Evolutionary conservation across 2,113 vertebrate species (phyloP).

Genomic region (Hippocampus abdominalis): DNA sequence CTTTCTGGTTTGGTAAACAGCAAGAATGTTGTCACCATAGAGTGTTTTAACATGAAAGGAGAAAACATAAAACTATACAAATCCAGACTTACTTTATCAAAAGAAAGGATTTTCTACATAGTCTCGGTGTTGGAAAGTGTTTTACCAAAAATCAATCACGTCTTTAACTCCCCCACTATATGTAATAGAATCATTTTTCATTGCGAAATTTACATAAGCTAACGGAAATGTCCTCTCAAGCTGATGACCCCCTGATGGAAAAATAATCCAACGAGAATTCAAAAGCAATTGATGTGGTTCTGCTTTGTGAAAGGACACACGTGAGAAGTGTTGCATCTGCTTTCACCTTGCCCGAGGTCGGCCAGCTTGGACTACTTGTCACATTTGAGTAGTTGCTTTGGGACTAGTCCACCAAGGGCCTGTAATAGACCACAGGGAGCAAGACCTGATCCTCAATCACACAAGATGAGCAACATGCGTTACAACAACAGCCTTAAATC

Average conservation of each 20-base stretch:
- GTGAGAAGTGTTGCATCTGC: slow-evolving; percentile 55
- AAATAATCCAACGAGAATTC: slow-evolving; percentile 52
- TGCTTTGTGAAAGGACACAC: slow-evolving; percentile 40
- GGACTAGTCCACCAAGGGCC: slow-evolving; percentile 58
- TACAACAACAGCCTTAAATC: slow-evolving; percentile 32
- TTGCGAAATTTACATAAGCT: not conserved
- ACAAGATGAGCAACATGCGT: slow-evolving; percentile 51
- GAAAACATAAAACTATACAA: not conserved
- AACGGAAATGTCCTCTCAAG: not conserved
- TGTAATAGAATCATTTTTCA: not conserved
- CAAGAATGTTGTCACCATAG: not conserved
- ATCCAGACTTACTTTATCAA: not conserved
- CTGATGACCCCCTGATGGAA: slow-evolving; percentile 13
- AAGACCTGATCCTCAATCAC: slow-evolving; percentile 63
- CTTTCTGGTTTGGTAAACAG: not conserved
- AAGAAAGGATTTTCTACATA: not conserved
- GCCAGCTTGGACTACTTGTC: slow-evolving; percentile 58
- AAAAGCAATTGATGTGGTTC: slow-evolving; percentile 55
- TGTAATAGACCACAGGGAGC: slow-evolving; percentile 59
- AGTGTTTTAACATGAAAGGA: not conserved
- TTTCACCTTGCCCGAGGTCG: slow-evolving; percentile 64
- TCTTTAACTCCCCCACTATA: not conserved
- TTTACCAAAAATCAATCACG: not conserved
- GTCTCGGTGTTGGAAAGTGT: not conserved
- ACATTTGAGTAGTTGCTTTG: slow-evolving; percentile 60